phyloP scores from a whole-genome alignment of 2,797 vertebrate species.

The Aselliscus stoliczkanus region DNA sequence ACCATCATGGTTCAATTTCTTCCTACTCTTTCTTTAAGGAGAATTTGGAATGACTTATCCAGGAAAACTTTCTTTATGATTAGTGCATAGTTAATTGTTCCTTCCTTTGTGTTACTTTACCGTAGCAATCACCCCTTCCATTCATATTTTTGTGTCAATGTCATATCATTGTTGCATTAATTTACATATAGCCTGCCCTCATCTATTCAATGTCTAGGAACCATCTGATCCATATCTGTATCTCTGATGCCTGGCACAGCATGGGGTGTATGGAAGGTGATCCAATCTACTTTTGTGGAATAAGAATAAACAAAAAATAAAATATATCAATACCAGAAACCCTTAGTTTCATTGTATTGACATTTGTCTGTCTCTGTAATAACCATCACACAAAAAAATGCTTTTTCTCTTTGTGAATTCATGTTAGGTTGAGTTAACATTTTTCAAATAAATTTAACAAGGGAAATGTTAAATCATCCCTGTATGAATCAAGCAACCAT shows the following conservation, averaged over 20 bases:
- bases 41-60: background rate
- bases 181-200: background rate
- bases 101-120: background rate
- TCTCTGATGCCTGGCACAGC: background rate
- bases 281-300: background rate
- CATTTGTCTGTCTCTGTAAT: background rate
- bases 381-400: background rate
- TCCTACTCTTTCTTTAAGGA: background rate
- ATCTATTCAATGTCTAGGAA: background rate
- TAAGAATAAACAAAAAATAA: background rate
- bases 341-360: background rate
- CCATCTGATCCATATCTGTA: rapidly evolving
- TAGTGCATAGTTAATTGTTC: background rate
- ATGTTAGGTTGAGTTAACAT: background rate
- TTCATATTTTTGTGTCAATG: background rate
- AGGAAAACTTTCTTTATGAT: background rate
- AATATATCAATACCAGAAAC: background rate
- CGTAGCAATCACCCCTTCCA: background rate
- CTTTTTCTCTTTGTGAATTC: background rate
- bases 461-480: conserved; percentile 6
- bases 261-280: background rate
- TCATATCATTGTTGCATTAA: background rate
- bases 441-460: conserved; percentile 33
- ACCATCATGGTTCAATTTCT: background rate
- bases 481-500: background rate